phyloP scores from a whole-genome alignment of 2,113 vertebrate genomes.

The Tiliqua scincoides region DNA sequence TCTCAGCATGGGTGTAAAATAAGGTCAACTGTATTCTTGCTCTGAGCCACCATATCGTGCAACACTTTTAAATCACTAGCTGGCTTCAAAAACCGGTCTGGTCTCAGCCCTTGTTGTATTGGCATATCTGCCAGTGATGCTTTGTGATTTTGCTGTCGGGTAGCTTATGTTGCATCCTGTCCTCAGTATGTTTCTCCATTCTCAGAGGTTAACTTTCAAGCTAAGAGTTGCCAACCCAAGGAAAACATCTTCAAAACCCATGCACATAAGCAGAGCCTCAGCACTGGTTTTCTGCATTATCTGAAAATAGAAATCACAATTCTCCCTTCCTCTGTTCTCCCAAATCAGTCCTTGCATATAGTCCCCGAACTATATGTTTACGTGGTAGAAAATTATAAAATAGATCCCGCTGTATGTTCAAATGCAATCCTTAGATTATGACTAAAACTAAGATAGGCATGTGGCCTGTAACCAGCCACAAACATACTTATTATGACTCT shows the following conservation, averaged over 20 bases:
- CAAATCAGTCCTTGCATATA: neutral
- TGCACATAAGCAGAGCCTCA: neutral
- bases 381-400: neutral
- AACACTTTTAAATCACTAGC: neutral
- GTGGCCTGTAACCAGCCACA: neutral
- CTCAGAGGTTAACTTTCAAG: constrained; percentile 10
- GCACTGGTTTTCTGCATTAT: neutral
- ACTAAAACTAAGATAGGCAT: neutral
- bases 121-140: too few species aligned
- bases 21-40: neutral
- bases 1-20: neutral
- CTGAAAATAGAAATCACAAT: neutral
- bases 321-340: neutral
- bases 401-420: neutral
- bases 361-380: neutral
- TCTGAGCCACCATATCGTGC: neutral
- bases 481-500: neutral
- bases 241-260: neutral
- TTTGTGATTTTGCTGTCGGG: neutral
- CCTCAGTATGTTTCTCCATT: neutral
- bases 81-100: neutral
- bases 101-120: neutral
- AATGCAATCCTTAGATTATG: neutral
- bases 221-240: neutral
- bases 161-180: neutral